Evolutionary conservation across 1,140 invertebrate genomes (phyloP).

Genomic region (Bombus difficillimus): DNA sequence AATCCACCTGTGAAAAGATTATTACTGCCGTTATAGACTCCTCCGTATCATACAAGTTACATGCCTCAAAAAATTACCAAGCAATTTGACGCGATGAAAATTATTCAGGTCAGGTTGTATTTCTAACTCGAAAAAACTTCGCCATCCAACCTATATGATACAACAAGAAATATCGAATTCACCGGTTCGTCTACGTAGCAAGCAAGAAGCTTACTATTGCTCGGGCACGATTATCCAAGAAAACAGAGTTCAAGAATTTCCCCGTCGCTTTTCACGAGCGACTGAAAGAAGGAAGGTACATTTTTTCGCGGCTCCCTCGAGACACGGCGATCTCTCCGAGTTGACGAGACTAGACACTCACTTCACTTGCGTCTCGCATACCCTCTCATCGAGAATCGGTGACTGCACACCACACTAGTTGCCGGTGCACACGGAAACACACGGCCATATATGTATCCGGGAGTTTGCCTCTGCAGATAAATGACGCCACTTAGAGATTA

Average conservation of each 20-base stretch:
- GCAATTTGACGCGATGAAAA: neutral
- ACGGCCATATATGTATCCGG: slow-evolving; percentile 24
- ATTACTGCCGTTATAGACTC: neutral
- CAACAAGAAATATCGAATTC: neutral
- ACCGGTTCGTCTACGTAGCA: neutral
- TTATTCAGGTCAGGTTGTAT: neutral
- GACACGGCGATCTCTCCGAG: slow-evolving; percentile 65
- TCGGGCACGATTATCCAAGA: slow-evolving; percentile 10
- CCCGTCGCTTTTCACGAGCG: slow-evolving; percentile 33
- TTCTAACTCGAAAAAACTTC: neutral
- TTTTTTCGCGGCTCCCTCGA: slow-evolving; percentile 62
- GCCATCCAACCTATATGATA: neutral
- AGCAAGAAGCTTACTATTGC: slow-evolving; percentile 11
- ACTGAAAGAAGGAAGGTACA: slow-evolving; percentile 47
- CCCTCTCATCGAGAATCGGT: slow-evolving; percentile 18
- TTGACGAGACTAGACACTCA: slow-evolving; percentile 65
- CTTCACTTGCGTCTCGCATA: slow-evolving; percentile 62
- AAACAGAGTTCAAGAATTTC: slow-evolving; percentile 13
- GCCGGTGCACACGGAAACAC: slow-evolving; percentile 11
- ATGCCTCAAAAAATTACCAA: neutral
- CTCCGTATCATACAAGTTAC: neutral
- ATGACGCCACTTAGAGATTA: slow-evolving; percentile 75
- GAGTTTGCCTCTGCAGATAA: slow-evolving; percentile 68
- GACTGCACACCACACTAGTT: neutral
- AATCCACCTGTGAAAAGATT: neutral